phyloP scores from a whole-genome alignment of 1,140 invertebrate genomes.

The Wasmannia auropunctata region DNA sequence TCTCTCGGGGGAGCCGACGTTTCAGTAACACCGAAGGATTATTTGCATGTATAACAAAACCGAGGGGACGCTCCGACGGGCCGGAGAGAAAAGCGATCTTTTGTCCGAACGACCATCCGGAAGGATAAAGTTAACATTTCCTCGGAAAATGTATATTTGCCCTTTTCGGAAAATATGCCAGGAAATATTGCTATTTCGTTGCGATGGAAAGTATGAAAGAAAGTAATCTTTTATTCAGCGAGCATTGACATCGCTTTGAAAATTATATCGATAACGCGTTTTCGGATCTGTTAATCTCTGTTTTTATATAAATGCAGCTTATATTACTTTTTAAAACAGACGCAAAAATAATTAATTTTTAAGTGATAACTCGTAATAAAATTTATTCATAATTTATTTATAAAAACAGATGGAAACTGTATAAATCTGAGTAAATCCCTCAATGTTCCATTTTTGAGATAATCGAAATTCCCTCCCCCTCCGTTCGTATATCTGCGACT shows the following conservation, averaged over 20 bases:
- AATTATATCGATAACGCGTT: background rate
- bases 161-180: conserved; percentile 7
- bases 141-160: conserved; percentile 29
- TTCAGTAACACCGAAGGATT: background rate
- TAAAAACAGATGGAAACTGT: background rate
- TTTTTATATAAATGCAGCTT: background rate
- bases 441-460: conserved; percentile 3
- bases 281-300: background rate
- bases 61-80: background rate
- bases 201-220: background rate
- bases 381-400: background rate
- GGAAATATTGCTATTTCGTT: background rate
- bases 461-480: conserved; percentile 5
- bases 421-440: background rate
- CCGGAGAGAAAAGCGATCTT: conserved; percentile 40
- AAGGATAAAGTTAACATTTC: conserved; percentile 23
- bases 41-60: conserved; percentile 45
- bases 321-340: background rate
- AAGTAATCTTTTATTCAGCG: conserved; percentile 24
- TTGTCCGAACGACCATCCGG: conserved; percentile 20
- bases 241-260: background rate
- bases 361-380: background rate
- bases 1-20: background rate
- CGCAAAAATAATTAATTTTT: background rate
- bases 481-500: background rate